Evolutionary conservation across 2,797 vertebrate genomes (phyloP).

Genomic region (Rhinatrema bivittatum): DNA sequence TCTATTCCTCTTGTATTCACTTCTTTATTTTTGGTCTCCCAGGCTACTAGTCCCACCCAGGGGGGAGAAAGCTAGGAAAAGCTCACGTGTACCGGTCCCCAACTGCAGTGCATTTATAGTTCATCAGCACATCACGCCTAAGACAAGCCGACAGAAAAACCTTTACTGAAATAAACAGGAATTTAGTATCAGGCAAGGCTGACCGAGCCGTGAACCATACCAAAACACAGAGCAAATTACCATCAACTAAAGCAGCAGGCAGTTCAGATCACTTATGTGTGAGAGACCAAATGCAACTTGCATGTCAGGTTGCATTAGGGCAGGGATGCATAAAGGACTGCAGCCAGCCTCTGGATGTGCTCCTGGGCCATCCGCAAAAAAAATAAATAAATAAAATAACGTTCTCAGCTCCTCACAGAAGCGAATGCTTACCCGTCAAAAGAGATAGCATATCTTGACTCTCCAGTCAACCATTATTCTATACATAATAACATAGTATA

Average conservation of each 20-base stretch:
- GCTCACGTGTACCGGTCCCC: slow-evolving; percentile 40
- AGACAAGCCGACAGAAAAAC: slow-evolving; percentile 72
- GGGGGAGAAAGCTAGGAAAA: slow-evolving; percentile 5
- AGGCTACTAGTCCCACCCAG: background rate
- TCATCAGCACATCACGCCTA: slow-evolving; percentile 65
- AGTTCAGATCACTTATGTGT: slow-evolving; percentile 55
- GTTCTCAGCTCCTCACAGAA: too few relatives aligned
- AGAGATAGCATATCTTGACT: too few relatives aligned
- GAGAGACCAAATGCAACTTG: slow-evolving; percentile 47
- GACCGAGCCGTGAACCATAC: slow-evolving; percentile 80
- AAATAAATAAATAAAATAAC: too few relatives aligned
- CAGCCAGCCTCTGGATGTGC: background rate
- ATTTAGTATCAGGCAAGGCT: slow-evolving; percentile 83
- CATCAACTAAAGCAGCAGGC: slow-evolving; percentile 66
- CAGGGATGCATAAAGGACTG: slow-evolving; percentile 39
- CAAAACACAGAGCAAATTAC: slow-evolving; percentile 86
- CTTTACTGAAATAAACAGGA: slow-evolving; percentile 81
- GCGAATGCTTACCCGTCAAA: too few relatives aligned
- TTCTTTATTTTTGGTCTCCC: background rate
- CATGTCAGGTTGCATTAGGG: slow-evolving; percentile 56
- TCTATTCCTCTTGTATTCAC: background rate
- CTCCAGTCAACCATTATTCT: too few relatives aligned
- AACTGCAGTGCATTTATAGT: slow-evolving; percentile 71
- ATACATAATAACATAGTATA: too few relatives aligned
- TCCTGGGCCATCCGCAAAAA: too few relatives aligned